A percentile compares a stretch with the other conserved stretches of the same genome.
Conservation (phyloP, 2,113 vertebrate species). For the Cinclus cinclus region DNA sequence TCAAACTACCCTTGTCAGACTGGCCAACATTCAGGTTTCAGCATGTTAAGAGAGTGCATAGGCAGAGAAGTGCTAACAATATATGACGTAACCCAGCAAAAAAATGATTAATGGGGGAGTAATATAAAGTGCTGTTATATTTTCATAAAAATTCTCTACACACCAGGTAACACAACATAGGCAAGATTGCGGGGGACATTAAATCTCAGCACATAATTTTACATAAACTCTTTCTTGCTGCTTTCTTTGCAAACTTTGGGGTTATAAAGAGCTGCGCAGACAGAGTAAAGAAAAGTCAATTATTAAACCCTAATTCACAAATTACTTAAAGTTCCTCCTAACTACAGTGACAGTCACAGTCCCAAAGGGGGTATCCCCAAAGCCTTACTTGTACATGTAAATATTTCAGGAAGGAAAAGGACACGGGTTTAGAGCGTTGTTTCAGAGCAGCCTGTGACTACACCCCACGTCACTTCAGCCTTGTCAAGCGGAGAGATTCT, state of each 20-base stretch:
- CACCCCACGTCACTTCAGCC: background rate
- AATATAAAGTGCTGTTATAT: too few relatives aligned
- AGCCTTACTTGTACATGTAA: background rate
- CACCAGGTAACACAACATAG: background rate
- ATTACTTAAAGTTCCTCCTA: conserved; percentile 62
- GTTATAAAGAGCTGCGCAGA: conserved; percentile 51
- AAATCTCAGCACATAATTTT: background rate
- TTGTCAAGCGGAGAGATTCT: background rate
- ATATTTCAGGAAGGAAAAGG: background rate
- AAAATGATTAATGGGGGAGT: background rate
- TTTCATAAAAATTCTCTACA: background rate
- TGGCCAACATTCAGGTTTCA: background rate
- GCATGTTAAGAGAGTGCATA: background rate
- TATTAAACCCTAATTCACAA: conserved; percentile 54
- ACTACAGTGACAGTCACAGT: background rate
- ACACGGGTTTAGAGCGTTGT: background rate
- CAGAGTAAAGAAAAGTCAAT: conserved; percentile 42
- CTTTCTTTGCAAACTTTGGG: conserved; percentile 45
- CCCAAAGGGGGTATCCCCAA: background rate
- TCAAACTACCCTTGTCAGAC: background rate
- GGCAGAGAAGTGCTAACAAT: background rate
- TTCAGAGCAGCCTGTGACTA: background rate
- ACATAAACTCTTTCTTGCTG: conserved; percentile 32
- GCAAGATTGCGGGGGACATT: background rate
- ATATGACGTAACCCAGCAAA: background rate